Evolutionary conservation across 2,797 vertebrate genomes (phyloP), one percentile per base, ranked within the genome.

Genomic region (Lacerta viridis): DNA sequence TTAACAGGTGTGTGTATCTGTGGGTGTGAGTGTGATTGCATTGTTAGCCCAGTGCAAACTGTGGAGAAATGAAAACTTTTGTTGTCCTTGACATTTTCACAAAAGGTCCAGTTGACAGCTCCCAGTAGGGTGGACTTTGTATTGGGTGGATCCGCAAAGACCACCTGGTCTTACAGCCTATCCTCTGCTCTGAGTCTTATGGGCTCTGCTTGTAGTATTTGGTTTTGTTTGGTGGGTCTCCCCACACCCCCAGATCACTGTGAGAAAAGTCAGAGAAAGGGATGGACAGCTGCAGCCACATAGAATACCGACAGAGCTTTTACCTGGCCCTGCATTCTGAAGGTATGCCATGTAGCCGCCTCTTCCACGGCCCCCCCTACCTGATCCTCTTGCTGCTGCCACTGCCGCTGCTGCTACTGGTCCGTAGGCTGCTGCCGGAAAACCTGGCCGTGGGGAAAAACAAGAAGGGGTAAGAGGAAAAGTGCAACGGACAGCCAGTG

Each of bases 361-460:
- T 98, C 98, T 97, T 98, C 98, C 98, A 95, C 96, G 97, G 97
- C 97, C 97, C 97, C 97, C 97, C 99, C 98, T 99, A 99, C 99
- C 99, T 99, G 99, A 99, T 98, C 98, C 98, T 97, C 99, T 98
- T 10, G 98, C 98, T 81, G 98, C 98, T 0, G 99, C 99, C 97
- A 99, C 98, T 6, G 98, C 98, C 0, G 99, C 99, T 0, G 98
- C 98, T 0, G 98, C 98, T 97, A 99, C 98, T 95, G 99, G 99
- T 98, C 99, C 98, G 6, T 99, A 99, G 78, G 99, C 98, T 17
- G 99, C 98, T 92, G 99, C 98, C 20, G 98, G 99, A 93, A 99
- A 99, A 97, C 99, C 99, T 99, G 97, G 92, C 79, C 85, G 0
- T 92, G 93, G 91, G 95, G 94, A 95, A 94, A 95, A 95, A 96